Evolutionary conservation across 2,113 vertebrate genomes (phyloP), one percentile per base, ranked within the genome.

Genomic region (Halcyon senegalensis): DNA sequence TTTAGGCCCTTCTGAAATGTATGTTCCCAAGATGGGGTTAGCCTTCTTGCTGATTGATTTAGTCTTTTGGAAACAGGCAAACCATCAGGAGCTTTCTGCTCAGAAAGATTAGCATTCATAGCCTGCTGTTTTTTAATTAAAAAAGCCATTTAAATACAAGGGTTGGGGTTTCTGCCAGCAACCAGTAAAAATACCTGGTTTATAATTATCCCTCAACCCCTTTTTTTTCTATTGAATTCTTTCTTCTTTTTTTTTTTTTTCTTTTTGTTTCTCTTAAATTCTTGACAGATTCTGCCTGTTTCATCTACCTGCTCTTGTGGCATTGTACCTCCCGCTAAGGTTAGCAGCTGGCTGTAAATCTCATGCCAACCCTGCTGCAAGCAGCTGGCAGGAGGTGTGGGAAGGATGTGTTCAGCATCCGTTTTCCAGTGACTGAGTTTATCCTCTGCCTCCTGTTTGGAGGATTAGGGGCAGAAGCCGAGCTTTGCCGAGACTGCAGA

Each of bases 61-160:
- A 97, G 96, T 94, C 91, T 93, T 97, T 87, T 87, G 79, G 96
- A 97, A 96, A 93, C 80, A 83, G 84, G 64, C 93, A 74, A 96
- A 91, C 90, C 95, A 94, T 97, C 95, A 96, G 94, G 93, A 96
- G 96, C 92, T 97, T 97, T 97, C 94, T 96, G 89, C 95, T 97
- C 94, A 87, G 92, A 89, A 95, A 97, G 95, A 97, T 97, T 97
- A 97, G 83, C 93, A 97, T 97, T 96, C 95, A 94, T 87, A 97
- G 94, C 97, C 97, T 97, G 97, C 97, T 97, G 97, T 90, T 97
- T 97, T 97, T 97, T 97, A 97, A 97, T 97, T 97, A 96, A 97
- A 97, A 97, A 97, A 97, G 64, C 85, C 94, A 96, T 97, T 97
- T 97, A 97, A 97, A 97, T 96, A 97, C 92, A 94, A 96, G 96